A percentile compares a stretch with the other conserved stretches of the same genome.
Conservation (phyloP, 37 sponge, comb jelly and placozoan genomes). For the Beroe forskalii region DNA sequence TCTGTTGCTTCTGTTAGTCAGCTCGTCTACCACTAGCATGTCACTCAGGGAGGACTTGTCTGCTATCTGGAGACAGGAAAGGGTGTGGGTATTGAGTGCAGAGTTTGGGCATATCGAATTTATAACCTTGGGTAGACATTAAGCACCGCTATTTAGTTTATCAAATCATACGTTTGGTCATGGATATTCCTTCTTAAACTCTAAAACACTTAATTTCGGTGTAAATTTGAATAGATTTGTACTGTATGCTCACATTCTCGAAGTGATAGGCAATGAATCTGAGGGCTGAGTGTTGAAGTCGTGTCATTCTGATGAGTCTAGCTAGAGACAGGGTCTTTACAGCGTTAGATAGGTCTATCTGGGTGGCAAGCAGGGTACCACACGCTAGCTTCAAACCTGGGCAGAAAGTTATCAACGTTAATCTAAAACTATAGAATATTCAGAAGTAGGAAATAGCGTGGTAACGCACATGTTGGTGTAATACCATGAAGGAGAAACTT, state of each 20-base stretch:
- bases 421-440: no score
- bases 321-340: constrained; percentile 35
- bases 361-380: not conserved
- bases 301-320: constrained; percentile 30
- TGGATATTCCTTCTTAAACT: no score
- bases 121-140: not conserved
- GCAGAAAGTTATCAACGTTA: no score
- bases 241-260: constrained; percentile 37
- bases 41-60: not conserved
- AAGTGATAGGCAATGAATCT: not conserved
- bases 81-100: not conserved
- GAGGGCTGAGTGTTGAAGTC: constrained; percentile 52
- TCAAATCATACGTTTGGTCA: no score
- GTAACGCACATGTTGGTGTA: no score
- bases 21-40: constrained; percentile 17
- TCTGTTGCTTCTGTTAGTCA: not conserved
- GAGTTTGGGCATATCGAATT: not conserved
- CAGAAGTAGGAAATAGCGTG: no score
- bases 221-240: no score
- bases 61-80: not conserved
- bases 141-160: no score
- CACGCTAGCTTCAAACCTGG: constrained; percentile 3
- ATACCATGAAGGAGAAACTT: no score
- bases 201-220: no score
- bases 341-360: not conserved